Percentiles rank a stretch among this genome's conserved stretches.
These are phyloP conservation scores for Mormyrops boulengeri DNA, from an alignment of 2,797 vertebrate genomes.

Conservation along the genomic window DNA sequence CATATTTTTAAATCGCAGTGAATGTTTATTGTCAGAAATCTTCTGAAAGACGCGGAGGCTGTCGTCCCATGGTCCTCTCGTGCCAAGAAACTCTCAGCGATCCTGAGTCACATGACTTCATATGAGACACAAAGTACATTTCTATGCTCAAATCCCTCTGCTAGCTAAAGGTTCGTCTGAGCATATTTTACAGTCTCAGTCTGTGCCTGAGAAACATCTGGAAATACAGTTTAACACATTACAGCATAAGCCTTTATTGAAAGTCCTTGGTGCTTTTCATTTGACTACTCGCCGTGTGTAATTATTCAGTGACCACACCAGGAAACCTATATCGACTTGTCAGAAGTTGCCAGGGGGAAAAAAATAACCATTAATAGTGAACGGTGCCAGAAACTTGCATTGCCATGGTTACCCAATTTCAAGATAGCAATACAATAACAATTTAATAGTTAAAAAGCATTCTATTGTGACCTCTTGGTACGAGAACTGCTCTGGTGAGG, in stretches of 20 bases:
- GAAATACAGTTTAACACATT: neutral
- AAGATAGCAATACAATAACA: neutral
- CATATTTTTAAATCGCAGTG: neutral
- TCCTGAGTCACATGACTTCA: neutral
- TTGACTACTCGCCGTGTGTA: neutral
- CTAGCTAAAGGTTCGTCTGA: neutral
- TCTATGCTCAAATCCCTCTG: neutral
- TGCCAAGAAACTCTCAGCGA: neutral
- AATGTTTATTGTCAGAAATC: neutral
- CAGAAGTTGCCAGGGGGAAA: neutral
- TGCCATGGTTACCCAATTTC: constrained; percentile 3
- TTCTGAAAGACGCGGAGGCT: neutral
- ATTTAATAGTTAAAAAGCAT: neutral
- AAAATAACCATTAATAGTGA: neutral
- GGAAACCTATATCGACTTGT: neutral
- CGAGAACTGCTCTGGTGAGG: neutral
- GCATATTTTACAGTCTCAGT: neutral
- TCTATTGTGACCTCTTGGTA: neutral
- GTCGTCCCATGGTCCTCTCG: neutral
- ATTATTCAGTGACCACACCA: neutral
- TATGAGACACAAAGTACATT: neutral
- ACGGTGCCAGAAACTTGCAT: neutral
- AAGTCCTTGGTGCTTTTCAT: neutral
- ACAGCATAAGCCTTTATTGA: neutral
- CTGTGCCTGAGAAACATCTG: neutral